Base-by-base conservation (phyloP, 2,888 invertebrate species). In the Parelbella ahira region DNA sequence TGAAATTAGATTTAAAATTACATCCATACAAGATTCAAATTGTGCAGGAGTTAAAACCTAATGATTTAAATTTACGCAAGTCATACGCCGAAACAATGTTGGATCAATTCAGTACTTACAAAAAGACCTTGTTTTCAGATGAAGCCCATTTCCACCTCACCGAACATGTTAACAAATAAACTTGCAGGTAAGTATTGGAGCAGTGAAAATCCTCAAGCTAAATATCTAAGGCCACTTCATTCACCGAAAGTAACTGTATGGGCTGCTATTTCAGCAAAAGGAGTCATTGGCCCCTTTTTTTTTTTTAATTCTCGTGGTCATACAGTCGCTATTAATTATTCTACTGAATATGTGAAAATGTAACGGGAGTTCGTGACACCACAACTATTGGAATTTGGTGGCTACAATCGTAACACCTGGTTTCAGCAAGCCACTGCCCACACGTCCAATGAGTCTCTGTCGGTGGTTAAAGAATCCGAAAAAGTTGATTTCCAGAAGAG, bases 401-500 rank as follows among this genome's bases (percentile, higher is more conserved):
- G 20, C 8, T 48, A 37, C 27, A 45, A 48, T 34, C 25, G 28
- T 21, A 23, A 23, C 12, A 39, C 42, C 20, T 49, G 47, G 46
- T 49, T 51, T 37, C 47, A 49, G 23, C 42, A 38, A 13, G 42
- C 42, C 8, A 42, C 42, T 8, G 38, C 23, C 10, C 49, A 47
- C 24, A 44, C 43, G 4, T 24, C 23, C 4, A 24, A 24, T 4
- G 23, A 24, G 23, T 9, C 23, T 4, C 10, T 24, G n/a, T 1
- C 23, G 10, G 39, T 34, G 32, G 36, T 41, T n/a, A 45, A 45
- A 9, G 23, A 24, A 24, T 80, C 23, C 67, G 91, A 91, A 74
- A 90, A 92, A 68, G 87, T 88, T 45, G 18, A 44, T 44, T 15
- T 28, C 38, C 7, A 24, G 25, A 6, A 19, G 39, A 36, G 45